Evolutionary conservation across 2,113 vertebrate species (phyloP).

Genomic region (Heptranchias perlo): DNA sequence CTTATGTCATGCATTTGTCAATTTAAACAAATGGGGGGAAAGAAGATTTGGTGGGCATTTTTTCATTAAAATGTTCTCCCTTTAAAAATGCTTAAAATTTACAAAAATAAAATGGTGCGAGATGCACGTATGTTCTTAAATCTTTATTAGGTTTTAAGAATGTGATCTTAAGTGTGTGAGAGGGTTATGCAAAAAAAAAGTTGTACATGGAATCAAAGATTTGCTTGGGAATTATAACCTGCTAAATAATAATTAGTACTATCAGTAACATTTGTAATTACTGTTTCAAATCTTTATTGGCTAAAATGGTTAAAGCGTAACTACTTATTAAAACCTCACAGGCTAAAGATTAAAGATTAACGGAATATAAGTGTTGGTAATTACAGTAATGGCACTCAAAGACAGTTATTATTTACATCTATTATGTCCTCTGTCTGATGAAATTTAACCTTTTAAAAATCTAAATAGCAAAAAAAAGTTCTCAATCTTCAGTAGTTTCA

Average conservation of each 20-base stretch:
- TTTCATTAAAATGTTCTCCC: background rate
- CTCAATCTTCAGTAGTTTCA: background rate
- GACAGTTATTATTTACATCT: background rate
- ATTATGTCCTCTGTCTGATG: too few species aligned
- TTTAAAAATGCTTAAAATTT: background rate
- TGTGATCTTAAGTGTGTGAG: background rate
- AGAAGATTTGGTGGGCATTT: background rate
- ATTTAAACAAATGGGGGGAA: background rate
- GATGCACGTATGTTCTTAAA: too few species aligned
- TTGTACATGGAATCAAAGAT: background rate
- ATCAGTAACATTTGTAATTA: slow-evolving; percentile 7
- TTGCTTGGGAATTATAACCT: slow-evolving; percentile 9
- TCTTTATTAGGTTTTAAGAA: background rate
- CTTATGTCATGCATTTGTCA: background rate
- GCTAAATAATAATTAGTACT: slow-evolving; percentile 12
- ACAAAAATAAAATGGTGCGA: background rate
- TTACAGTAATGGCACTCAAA: too few species aligned
- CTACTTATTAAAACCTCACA: slow-evolving; percentile 20
- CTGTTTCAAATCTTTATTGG: background rate
- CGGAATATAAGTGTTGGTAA: background rate
- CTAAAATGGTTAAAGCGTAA: background rate
- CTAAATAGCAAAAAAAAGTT: background rate
- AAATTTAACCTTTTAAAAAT: background rate
- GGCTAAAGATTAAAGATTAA: background rate
- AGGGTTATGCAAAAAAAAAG: background rate